These are phyloP conservation scores for Callionymus lyra DNA, from an alignment of 2,113 vertebrate genomes.

Conservation along the genomic window DNA sequence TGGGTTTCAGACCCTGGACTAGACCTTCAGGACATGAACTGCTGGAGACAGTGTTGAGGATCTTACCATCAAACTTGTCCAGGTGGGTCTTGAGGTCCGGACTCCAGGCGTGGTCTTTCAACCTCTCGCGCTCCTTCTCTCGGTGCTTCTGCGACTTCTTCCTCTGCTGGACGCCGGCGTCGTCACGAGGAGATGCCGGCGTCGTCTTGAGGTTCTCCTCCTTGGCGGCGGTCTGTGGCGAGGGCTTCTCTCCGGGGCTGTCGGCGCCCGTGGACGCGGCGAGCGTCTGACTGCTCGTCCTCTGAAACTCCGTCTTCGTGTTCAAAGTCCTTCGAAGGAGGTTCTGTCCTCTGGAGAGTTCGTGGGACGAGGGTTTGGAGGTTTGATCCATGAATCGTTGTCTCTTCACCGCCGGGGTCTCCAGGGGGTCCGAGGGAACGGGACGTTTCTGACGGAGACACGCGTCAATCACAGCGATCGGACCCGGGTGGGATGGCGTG, in stretches of 20 bases:
- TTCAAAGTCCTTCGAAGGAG: slow-evolving; percentile 26
- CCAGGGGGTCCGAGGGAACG: slow-evolving; percentile 48
- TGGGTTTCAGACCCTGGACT: no score
- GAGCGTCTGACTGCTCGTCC: slow-evolving; percentile 27
- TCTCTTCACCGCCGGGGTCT: slow-evolving; percentile 59
- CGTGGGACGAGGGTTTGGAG: slow-evolving; percentile 4
- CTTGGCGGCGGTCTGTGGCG: no score
- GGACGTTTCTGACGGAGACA: slow-evolving; percentile 63
- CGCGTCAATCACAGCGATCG: background rate
- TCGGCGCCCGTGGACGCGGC: no score
- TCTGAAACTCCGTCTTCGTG: slow-evolving; percentile 19
- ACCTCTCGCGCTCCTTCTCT: slow-evolving; percentile 57
- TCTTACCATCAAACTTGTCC: slow-evolving; percentile 62
- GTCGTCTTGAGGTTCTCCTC: no score
- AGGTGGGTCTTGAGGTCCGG: slow-evolving; percentile 50
- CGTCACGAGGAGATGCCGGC: no score
- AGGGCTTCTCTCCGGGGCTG: no score
- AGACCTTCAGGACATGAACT: no score
- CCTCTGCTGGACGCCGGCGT: slow-evolving; percentile 29
- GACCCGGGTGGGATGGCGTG: background rate
- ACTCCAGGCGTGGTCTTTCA: slow-evolving; percentile 54
- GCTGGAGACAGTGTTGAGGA: no score
- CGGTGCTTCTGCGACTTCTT: slow-evolving; percentile 72
- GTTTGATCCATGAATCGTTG: slow-evolving; percentile 25
- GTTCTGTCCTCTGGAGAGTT: slow-evolving; percentile 39